Conservation (phyloP, 2,888 invertebrate genomes). For the Cremastinae sp. region DNA sequence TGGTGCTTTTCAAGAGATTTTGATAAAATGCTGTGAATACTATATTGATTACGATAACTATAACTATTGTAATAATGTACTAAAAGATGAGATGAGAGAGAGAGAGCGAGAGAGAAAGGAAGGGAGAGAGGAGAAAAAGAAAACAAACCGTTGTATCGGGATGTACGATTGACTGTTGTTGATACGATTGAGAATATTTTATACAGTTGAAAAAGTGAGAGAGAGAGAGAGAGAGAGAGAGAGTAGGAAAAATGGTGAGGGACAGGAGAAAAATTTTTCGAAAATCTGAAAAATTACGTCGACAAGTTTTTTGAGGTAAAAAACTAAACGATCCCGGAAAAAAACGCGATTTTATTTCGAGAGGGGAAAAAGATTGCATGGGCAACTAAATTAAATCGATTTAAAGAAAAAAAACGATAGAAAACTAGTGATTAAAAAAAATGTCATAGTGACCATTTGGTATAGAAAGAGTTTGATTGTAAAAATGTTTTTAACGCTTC, state of each 20-base stretch:
- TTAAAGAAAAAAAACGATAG: no score
- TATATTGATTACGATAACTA: constrained; percentile 79
- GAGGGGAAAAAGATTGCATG: constrained; percentile 33
- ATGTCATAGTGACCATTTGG: no score
- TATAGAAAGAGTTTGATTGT: no score
- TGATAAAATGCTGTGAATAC: constrained; percentile 81
- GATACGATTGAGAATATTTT: constrained; percentile 81
- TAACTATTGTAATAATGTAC: constrained; percentile 79
- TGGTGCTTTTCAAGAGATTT: constrained; percentile 79
- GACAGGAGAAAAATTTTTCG: constrained; percentile 30
- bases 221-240: constrained; percentile 70
- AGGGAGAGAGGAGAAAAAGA: background rate
- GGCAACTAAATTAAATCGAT: constrained; percentile 16
- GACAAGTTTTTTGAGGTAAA: constrained; percentile 17
- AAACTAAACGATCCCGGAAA: constrained; percentile 15
- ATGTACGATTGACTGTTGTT: constrained; percentile 80
- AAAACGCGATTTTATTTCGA: constrained; percentile 1
- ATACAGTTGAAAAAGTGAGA: constrained; percentile 76
- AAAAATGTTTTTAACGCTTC: background rate
- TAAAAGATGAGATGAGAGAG: constrained; percentile 49
- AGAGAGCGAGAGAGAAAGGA: no score
- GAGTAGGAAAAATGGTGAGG: constrained; percentile 64
- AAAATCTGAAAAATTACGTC: constrained; percentile 29
- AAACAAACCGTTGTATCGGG: constrained; percentile 73
- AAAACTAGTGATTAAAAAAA: no score